phyloP scores from a whole-genome alignment of 2,113 vertebrate species.

The Xyrauchen texanus region DNA sequence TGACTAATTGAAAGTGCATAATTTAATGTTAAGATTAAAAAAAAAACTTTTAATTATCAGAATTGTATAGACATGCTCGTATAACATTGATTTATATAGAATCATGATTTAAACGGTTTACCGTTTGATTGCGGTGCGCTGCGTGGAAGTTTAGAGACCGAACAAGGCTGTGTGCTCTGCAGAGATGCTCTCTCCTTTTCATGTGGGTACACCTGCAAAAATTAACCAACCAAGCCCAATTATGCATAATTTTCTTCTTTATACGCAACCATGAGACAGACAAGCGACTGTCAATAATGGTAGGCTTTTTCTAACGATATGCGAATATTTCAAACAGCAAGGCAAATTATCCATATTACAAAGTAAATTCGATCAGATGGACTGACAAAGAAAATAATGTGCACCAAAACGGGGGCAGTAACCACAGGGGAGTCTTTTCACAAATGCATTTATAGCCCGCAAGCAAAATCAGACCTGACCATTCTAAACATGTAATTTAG shows the following conservation, averaged over 20 bases:
- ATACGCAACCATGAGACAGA: slow-evolving; percentile 22
- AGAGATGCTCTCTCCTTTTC: slow-evolving; percentile 78
- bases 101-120: slow-evolving; percentile 62
- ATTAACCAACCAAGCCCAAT: slow-evolving; percentile 63
- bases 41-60: background rate
- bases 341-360: slow-evolving; percentile 36
- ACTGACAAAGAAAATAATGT: slow-evolving; percentile 39
- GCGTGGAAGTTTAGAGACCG: slow-evolving; percentile 78
- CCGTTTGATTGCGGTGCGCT: slow-evolving; percentile 78
- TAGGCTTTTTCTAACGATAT: slow-evolving; percentile 21
- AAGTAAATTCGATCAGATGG: slow-evolving; percentile 35
- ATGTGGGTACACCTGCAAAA: slow-evolving; percentile 80
- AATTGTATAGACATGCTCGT: background rate
- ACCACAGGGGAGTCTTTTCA: slow-evolving; percentile 41
- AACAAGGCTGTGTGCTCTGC: slow-evolving; percentile 64
- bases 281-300: slow-evolving; percentile 24
- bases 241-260: slow-evolving; percentile 62
- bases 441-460: slow-evolving; percentile 38
- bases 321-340: slow-evolving; percentile 18
- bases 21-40: background rate
- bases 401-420: background rate
- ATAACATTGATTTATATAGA: background rate
- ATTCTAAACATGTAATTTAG: slow-evolving; percentile 49
- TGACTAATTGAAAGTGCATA: slow-evolving; percentile 24
- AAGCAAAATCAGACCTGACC: slow-evolving; percentile 41